phyloP scores from a whole-genome alignment of 2,113 vertebrate species.

The Tupaia chinensis region DNA sequence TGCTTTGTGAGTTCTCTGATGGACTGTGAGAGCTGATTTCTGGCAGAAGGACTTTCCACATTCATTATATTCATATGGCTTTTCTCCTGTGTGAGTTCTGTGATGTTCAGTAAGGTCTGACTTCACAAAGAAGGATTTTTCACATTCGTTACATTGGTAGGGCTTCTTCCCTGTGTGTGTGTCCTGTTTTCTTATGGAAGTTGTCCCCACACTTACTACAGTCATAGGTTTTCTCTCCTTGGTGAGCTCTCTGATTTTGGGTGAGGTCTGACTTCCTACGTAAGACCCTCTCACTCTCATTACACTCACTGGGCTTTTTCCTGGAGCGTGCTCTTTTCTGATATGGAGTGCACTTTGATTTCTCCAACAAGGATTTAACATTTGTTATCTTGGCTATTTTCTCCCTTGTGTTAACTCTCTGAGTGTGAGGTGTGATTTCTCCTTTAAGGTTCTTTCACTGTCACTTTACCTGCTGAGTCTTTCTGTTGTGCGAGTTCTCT shows the following conservation, averaged over 20 bases:
- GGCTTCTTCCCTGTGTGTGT: slow-evolving; percentile 23
- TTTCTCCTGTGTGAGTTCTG: slow-evolving; percentile 59
- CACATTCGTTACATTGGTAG: slow-evolving; percentile 46
- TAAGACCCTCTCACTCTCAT: neutral
- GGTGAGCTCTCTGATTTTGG: neutral
- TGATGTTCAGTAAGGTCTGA: slow-evolving; percentile 53
- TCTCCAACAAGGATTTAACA: slow-evolving; percentile 89
- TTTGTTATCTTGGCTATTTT: slow-evolving; percentile 6
- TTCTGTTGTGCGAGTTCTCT: slow-evolving; percentile 80
- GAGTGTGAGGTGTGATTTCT: slow-evolving; percentile 62
- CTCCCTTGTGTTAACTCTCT: slow-evolving; percentile 57
- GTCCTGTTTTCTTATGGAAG: slow-evolving; percentile 65
- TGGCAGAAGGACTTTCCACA: slow-evolving; percentile 68
- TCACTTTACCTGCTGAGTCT: slow-evolving; percentile 44
- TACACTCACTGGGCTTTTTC: neutral
- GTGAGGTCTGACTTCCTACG: neutral
- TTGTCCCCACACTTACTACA: slow-evolving; percentile 56
- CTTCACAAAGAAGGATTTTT: slow-evolving; percentile 64
- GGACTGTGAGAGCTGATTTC: slow-evolving; percentile 56
- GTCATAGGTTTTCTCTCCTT: slow-evolving; percentile 52
- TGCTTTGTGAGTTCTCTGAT: slow-evolving; percentile 67
- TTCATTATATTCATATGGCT: neutral
- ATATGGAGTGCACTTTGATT: slow-evolving; percentile 87
- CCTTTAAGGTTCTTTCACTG: slow-evolving; percentile 67
- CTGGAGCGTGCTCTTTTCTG: slow-evolving; percentile 66